phyloP scores from a whole-genome alignment of 92 coral and sea anemone species.

The Umimayanthus kanabou region DNA sequence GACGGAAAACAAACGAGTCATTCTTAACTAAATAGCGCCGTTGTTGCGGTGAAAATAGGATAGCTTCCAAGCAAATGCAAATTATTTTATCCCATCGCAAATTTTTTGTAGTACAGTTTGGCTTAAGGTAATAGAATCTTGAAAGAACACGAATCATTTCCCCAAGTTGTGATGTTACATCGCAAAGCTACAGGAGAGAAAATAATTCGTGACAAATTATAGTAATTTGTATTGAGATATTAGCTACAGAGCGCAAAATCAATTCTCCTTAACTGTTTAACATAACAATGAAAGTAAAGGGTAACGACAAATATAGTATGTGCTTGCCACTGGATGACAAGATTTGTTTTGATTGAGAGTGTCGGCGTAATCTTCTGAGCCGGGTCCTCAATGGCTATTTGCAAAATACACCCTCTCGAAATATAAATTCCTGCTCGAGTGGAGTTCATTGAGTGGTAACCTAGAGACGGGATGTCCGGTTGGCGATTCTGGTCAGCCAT shows the following conservation, averaged over 20 bases:
- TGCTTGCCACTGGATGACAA: constrained; percentile 2
- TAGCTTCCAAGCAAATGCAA: neutral
- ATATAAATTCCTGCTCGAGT: neutral
- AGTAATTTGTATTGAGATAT: neutral
- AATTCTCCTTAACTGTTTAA: neutral
- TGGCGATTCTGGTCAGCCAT: constrained; percentile 8
- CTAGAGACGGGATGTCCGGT: constrained; percentile 22
- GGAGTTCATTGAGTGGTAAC: constrained; percentile 27
- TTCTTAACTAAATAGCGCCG: constrained; percentile 14
- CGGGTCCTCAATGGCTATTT: constrained; percentile 3
- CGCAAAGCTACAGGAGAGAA: neutral
- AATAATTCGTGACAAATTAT: neutral
- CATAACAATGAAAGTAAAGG: constrained; percentile 8
- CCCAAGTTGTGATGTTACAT: neutral
- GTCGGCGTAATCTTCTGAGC: constrained; percentile 12
- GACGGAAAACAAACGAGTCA: constrained; percentile 4
- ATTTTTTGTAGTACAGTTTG: no score
- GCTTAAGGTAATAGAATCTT: neutral
- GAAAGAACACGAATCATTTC: neutral
- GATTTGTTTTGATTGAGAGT: neutral
- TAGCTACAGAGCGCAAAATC: neutral
- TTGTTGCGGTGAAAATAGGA: neutral
- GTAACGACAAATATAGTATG: constrained; percentile 9
- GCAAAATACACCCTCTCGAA: neutral
- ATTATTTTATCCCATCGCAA: neutral